Evolutionary conservation across 2,113 vertebrate genomes (phyloP).

Genomic region (Rhynchomys soricoides): DNA sequence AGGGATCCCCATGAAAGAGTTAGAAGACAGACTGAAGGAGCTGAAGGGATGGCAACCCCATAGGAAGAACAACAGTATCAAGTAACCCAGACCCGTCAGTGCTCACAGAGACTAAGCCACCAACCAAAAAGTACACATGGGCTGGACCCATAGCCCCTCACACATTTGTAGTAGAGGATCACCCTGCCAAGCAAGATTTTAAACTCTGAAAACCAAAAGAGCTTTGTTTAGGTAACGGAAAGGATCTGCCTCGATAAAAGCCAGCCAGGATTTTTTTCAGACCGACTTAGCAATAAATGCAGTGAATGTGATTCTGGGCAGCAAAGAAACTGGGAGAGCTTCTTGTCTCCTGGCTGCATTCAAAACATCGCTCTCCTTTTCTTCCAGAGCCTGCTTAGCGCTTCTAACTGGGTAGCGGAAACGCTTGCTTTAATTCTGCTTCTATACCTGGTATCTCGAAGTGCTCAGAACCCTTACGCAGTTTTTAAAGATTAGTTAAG

Average conservation of each 20-base stretch:
- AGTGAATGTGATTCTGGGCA: neutral
- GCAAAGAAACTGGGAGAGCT: neutral
- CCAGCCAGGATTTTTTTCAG: slow-evolving; percentile 1
- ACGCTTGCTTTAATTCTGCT: neutral
- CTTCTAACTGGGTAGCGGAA: neutral
- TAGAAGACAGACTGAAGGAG: no score
- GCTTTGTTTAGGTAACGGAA: neutral
- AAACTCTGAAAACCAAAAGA: neutral
- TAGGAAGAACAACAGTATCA: no score
- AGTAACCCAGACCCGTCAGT: no score
- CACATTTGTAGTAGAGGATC: no score
- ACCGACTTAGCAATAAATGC: neutral
- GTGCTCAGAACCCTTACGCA: slow-evolving; percentile 54
- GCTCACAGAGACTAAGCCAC: no score
- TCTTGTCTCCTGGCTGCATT: neutral
- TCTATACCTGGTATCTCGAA: neutral
- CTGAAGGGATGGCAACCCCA: no score
- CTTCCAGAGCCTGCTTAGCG: neutral
- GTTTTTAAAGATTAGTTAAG: slow-evolving; percentile 58
- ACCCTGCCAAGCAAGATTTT: neutral
- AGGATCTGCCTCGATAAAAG: neutral
- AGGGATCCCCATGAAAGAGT: no score
- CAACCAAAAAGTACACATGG: no score
- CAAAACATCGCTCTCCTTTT: neutral
- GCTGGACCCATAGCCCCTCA: no score